These are phyloP conservation scores for Adelognathus sp. DNA, from an alignment of 2,888 invertebrate species.

Conservation along the genomic window DNA sequence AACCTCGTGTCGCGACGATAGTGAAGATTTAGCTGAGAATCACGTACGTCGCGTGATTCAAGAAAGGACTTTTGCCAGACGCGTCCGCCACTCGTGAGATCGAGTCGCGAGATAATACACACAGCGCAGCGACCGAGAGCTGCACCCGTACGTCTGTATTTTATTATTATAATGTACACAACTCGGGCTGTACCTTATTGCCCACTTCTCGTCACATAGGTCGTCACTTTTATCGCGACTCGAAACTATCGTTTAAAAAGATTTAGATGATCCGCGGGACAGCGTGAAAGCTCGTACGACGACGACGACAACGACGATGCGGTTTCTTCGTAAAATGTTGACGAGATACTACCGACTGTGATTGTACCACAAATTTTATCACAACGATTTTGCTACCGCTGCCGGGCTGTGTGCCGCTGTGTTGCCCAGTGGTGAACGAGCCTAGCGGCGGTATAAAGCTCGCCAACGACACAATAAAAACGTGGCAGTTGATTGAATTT, in stretches of 20 bases:
- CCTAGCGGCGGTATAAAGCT: conserved; percentile 48
- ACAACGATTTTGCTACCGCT: conserved; percentile 49
- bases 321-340: conserved; percentile 57
- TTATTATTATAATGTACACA: too few relatives aligned
- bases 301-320: conserved; percentile 7
- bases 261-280: conserved; percentile 54
- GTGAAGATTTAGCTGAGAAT: conserved; percentile 41
- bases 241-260: conserved; percentile 61
- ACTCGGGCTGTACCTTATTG: conserved; percentile 53
- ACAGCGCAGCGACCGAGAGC: conserved; percentile 27
- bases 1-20: conserved; percentile 25
- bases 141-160: conserved; percentile 41
- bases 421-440: conserved; percentile 30
- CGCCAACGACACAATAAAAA: conserved; percentile 60
- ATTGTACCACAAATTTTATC: conserved; percentile 51
- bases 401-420: conserved; percentile 26
- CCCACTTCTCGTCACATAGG: conserved; percentile 58
- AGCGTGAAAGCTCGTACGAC: not conserved
- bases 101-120: conserved; percentile 39
- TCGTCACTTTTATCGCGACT: conserved; percentile 57
- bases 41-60: conserved; percentile 23
- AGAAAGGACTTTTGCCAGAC: conserved; percentile 20
- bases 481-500: conserved; percentile 59
- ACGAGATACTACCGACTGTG: conserved; percentile 52
- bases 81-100: conserved; percentile 44